Base-by-base conservation (phyloP, 2,113 vertebrate species). In the Toxostoma redivivum region DNA sequence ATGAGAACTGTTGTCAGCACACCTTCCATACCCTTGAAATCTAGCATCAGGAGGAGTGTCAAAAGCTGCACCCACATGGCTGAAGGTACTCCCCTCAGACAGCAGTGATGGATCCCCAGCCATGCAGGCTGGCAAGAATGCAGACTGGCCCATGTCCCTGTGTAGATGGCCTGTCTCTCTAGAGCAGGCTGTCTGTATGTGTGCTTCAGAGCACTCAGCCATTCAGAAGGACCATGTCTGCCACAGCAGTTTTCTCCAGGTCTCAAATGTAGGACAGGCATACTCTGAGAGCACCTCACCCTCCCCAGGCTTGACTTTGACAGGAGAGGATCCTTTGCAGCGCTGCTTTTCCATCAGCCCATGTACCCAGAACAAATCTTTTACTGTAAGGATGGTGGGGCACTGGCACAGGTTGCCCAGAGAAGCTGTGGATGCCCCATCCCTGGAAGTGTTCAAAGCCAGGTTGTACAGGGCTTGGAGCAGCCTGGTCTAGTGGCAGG, bases 391-490 rank as follows among this genome's bases (percentile, higher is more conserved):
- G 28, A 4, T 44, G 11, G 3, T 48, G 47, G 5, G 40, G 4
- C n/a, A 8, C 13, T 19, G n/a, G 7, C 15, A 31, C 11, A 23
- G 4, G 5, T 6, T 54, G 10, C 5, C n/a, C 1, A 2, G 47
- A 61, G 21, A 23, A 61, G 15, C 8, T 54, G 17, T 22, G 54
- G 18, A 3, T 69, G 47, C 8, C 15, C 9, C 10, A 37, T 42
- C 15, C 21, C 30, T 54, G 40, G 22, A 56, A 69, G 12, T 37
- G 21, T 33, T 61, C 62, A 54, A 61, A 31, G 10, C 25, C 21
- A 48, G 18, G 11, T 2, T 81, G 28, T 11, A 21, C 11, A 17
- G 22, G 8, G 28, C 17, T 67, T 67, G 78, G 28, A 67, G 9
- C 42, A 81, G 12, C 9, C 53, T 50, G 21, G 9, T 17, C 9